Base-by-base conservation (phyloP, 2,888 invertebrate genomes). In the Graphium colonna region DNA sequence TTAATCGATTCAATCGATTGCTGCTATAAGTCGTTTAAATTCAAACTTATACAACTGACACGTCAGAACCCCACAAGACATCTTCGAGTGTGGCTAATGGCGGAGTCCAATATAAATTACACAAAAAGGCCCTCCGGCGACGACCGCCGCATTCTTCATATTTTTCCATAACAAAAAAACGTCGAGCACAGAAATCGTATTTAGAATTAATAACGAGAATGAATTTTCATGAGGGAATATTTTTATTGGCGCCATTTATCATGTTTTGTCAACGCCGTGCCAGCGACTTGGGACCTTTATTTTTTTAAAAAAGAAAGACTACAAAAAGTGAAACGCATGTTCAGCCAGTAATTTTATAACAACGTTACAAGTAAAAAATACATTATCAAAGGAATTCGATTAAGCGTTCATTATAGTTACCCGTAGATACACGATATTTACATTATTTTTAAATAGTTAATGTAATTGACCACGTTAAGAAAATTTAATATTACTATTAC, bases 231-330 rank as follows among this genome's bases (percentile, higher is more conserved):
- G 67, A 65, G 62, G 28, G 65, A 65, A 68, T 70, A 68, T 68
- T 75, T 75, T 75, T 77, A 78, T 77, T 75, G 67, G 51, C 16
- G 55, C 58, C 73, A 72, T 82, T 74, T 70, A 79, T 82, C 81
- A 77, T 77, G 76, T 75, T 79, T 81, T 81, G 81, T 81, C 80
- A 75, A 71, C 79, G 73, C 59, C 55, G 65, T 60, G 62, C 53
- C 51, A 48, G 43, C 56, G 59, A 18, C 9, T 17, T 33, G 9
- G 3, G 3, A 18, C 13, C 40, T n/a, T 51, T 50, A 17, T 42
- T 39, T 40, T 10, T 9, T 8, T 16, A 9, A 16, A 15, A 12
- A 17, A n/a, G 21, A 21, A 21, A 12, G 18, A 16, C 21, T 21
- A 13, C 18, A 21, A 33, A 33, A 21, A 18, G 33, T 9, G 13